phyloP scores from a whole-genome alignment of 2,888 invertebrate genomes.

The Onchidella celtica region DNA sequence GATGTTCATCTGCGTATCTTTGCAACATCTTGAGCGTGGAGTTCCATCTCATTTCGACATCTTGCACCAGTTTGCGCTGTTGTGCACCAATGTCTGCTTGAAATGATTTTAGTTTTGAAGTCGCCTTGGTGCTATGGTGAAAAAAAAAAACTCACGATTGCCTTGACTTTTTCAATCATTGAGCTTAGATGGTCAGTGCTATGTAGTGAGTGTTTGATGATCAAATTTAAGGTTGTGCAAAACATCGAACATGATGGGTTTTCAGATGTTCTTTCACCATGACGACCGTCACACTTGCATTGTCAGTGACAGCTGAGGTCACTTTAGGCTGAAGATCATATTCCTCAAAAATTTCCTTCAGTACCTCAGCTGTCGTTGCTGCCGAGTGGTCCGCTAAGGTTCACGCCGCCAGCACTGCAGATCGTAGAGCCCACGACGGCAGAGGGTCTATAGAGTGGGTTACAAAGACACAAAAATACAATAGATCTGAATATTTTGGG shows the following conservation, averaged over 20 bases:
- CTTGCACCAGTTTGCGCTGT: neutral
- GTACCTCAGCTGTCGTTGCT: neutral
- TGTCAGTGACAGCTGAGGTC: neutral
- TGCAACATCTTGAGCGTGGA: neutral
- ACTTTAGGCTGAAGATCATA: neutral
- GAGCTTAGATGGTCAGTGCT: neutral
- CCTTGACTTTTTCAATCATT: neutral
- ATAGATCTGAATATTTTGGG: no score
- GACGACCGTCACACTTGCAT: neutral
- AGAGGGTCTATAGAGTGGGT: neutral
- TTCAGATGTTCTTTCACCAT: neutral
- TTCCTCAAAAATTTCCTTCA: neutral
- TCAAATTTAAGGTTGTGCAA: neutral
- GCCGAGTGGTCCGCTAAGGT: neutral
- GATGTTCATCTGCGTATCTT: slow-evolving; percentile 5
- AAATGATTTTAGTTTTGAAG: neutral
- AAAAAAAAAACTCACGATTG: neutral
- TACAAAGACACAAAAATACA: no score
- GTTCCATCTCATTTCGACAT: slow-evolving; percentile 8
- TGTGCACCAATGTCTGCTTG: neutral
- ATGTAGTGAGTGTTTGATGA: neutral
- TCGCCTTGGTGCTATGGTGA: neutral
- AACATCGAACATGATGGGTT: neutral
- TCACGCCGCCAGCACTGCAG: neutral
- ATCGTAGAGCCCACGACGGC: neutral